Percentiles rank a stretch among this genome's conserved stretches.
phyloP scores from a whole-genome alignment of 2,888 invertebrate species.

The Drosophila gaucha region DNA sequence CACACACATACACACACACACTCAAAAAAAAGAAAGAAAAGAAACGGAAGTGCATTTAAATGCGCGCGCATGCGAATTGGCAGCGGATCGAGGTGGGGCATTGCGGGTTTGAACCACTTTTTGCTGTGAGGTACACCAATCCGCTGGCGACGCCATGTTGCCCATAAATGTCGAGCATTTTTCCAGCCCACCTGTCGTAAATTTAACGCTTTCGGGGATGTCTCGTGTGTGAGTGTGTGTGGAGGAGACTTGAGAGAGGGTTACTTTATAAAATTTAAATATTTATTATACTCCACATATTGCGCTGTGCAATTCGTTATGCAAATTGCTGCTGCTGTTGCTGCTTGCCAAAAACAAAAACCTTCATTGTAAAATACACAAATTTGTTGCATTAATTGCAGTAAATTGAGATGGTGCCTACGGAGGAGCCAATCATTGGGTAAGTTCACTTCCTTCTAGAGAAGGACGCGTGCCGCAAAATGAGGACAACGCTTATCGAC shows the following conservation, averaged over 20 bases:
- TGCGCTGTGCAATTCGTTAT: conserved; percentile 10
- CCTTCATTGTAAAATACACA: conserved; percentile 39
- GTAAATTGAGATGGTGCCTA: conserved; percentile 5
- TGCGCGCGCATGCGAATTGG: conserved; percentile 81
- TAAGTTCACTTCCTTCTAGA: background rate
- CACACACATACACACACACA: conserved; percentile 29
- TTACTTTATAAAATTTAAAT: conserved; percentile 64
- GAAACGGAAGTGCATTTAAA: conserved; percentile 79
- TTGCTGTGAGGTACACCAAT: conserved; percentile 26
- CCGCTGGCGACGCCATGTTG: conserved; percentile 60
- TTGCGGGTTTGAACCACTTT: background rate
- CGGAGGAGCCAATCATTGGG: background rate
- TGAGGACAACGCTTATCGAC: background rate
- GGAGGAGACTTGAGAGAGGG: background rate
- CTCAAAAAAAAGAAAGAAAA: conserved; percentile 36
- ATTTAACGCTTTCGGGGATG: conserved; percentile 74
- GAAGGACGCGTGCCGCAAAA: conserved; percentile 5
- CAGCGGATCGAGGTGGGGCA: background rate
- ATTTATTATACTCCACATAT: conserved; percentile 68
- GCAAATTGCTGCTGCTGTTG: conserved; percentile 5
- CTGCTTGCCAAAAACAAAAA: conserved; percentile 37
- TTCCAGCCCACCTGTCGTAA: conserved; percentile 62
- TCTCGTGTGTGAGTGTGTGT: conserved; percentile 11
- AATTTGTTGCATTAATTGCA: conserved; percentile 60
- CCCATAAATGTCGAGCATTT: conserved; percentile 60